Percentiles rank a stretch among this genome's conserved stretches.
Evolutionary conservation across 2,888 invertebrate species (phyloP).

Genomic region (Hedychridium roseum): DNA sequence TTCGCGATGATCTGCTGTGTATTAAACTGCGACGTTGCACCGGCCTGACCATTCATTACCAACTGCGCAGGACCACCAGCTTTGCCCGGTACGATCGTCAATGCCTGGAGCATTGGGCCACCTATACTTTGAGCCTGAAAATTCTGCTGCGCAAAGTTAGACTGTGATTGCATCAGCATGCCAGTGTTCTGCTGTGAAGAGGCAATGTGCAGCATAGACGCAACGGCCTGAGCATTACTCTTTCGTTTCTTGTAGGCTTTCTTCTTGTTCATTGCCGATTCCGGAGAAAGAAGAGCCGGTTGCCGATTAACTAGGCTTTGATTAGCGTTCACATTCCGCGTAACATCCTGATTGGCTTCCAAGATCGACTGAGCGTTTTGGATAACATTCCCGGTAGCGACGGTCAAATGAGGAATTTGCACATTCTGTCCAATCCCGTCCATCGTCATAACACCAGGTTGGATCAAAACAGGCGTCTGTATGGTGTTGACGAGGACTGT

Average conservation of each 20-base stretch:
- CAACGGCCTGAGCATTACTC: constrained; percentile 73
- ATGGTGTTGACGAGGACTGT: constrained; percentile 84
- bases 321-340: constrained; percentile 44
- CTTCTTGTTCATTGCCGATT: constrained; percentile 69
- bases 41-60: constrained; percentile 77
- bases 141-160: constrained; percentile 75
- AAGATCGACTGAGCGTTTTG: constrained; percentile 67
- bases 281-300: constrained; percentile 71
- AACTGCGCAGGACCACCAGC: constrained; percentile 77
- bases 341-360: constrained; percentile 63
- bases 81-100: constrained; percentile 81
- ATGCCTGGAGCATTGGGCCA: constrained; percentile 77
- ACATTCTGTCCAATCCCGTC: constrained; percentile 78
- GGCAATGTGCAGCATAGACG: constrained; percentile 76
- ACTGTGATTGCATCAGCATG: constrained; percentile 67
- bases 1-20: constrained; percentile 75
- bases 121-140: constrained; percentile 78
- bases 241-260: constrained; percentile 77
- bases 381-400: constrained; percentile 73
- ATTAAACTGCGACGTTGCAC: constrained; percentile 69
- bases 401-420: constrained; percentile 72
- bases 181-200: constrained; percentile 70
- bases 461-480: constrained; percentile 80
- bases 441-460: constrained; percentile 79
- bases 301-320: constrained; percentile 53